phyloP scores from a whole-genome alignment of 1,140 invertebrate species.

The Carposina sasakii region DNA sequence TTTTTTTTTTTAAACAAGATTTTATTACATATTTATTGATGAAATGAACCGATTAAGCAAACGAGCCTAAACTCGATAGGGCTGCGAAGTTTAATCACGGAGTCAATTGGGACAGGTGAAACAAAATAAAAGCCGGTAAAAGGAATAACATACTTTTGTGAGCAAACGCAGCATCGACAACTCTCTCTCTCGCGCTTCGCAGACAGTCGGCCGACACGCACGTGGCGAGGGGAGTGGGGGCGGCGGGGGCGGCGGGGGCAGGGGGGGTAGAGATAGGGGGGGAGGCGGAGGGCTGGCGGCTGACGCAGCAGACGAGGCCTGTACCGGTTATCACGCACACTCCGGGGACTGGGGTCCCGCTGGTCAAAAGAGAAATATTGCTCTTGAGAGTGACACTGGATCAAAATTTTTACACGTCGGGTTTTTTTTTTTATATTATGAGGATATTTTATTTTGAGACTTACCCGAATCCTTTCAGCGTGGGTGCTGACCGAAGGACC shows the following conservation, averaged over 20 bases:
- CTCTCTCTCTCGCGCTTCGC: conserved; percentile 80
- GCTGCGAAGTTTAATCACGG: no score
- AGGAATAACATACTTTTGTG: conserved; percentile 41
- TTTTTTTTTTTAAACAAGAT: no score
- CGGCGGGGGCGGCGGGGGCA: conserved; percentile 63
- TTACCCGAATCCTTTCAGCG: conserved; percentile 87
- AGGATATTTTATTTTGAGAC: conserved; percentile 2
- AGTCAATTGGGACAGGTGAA: no score
- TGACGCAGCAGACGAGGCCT: conserved; percentile 84
- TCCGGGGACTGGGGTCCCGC: conserved; percentile 84
- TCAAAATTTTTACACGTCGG: not conserved
- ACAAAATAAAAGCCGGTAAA: not conserved
- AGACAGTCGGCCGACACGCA: conserved; percentile 75
- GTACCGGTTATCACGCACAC: conserved; percentile 87
- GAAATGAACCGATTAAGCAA: no score
- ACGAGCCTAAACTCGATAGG: no score
- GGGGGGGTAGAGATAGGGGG: no score
- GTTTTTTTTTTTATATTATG: not conserved
- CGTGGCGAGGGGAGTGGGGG: not conserved
- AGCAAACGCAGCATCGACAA: conserved; percentile 79
- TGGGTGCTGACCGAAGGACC: conserved; percentile 82
- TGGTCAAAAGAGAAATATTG: conserved; percentile 14
- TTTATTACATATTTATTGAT: no score
- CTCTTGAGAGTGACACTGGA: not conserved
- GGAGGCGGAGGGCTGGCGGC: conserved; percentile 74